Base-by-base conservation (phyloP, 2,113 vertebrate genomes). In the Psettodes erumei region DNA sequence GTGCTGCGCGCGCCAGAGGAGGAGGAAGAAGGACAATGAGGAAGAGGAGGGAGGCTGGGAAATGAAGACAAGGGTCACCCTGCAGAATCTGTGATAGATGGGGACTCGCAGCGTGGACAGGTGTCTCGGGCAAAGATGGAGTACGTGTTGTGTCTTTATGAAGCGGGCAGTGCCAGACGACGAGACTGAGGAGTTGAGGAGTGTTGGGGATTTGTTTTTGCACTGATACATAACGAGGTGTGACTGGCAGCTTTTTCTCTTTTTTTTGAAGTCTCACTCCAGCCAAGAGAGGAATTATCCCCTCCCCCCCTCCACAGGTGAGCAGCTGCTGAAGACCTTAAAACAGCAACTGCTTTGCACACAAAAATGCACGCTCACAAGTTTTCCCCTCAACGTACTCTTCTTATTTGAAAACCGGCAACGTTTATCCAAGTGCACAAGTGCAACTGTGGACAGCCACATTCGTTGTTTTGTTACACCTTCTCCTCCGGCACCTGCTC, bases 11-110 rank as follows among this genome's bases (percentile, higher is more conserved):
- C 33, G 38, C 42, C 58, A 59, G 69, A 82, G 61, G 56, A 75
- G 76, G 58, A 70, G 3, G 23, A 77, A 30, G 50, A 53, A 11
- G 61, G 16, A 5, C 8, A 71, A 18, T 27, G 9, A 38, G 32
- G n/a, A 27, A 21, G 30, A 43, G 32, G 53, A 71, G 40, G 62
- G 48, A 45, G 75, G 27, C 38, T 70, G 73, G 65, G 61, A 10
- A 18, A 76, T 4, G 25, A 33, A 67, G 69, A 69, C n/a, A 0
- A 63, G 86, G 79, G 88, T 89, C 86, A 87, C 84, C 80, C 82
- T 75, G 85, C 71, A 54, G 53, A 30, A 54, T 47, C 19, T 0
- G 68, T 30, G 73, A 82, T 67, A 13, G 76, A 83, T 53, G 71
- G 72, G 63, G 60, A 73, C 58, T 0, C 28, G 0, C 51, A 0